Percentiles rank a stretch among this genome's conserved stretches.
Conservation (phyloP, 2,113 vertebrate species). For the Charadrius vociferus region DNA sequence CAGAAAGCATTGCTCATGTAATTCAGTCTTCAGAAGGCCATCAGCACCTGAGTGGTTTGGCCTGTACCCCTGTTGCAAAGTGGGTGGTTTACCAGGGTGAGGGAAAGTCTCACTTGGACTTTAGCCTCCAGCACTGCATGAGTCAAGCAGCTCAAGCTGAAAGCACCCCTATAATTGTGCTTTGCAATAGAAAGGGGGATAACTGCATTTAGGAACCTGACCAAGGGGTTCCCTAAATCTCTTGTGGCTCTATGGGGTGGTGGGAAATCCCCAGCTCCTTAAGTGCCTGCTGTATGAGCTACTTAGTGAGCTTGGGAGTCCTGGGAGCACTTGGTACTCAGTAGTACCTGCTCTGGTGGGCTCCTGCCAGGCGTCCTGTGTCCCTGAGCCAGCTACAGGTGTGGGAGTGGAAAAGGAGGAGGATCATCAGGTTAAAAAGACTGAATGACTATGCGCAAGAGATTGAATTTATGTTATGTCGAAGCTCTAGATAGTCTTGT, state of each 20-base stretch:
- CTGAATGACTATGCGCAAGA: not conserved
- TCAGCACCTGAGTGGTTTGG: not conserved
- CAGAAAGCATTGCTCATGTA: not conserved
- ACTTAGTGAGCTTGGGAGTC: not conserved
- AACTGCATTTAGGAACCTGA: not conserved
- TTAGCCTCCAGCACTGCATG: not conserved
- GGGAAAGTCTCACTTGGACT: not conserved
- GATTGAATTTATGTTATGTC: not conserved
- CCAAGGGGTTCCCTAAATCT: not conserved
- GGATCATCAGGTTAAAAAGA: not conserved
- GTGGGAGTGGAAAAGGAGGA: not conserved
- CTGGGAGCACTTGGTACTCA: not conserved
- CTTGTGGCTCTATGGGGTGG: not conserved
- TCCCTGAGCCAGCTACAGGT: not conserved
- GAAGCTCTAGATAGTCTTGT: not conserved
- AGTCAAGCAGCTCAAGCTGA: not conserved
- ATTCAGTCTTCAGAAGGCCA: not conserved
- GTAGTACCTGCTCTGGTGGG: rapidly evolving
- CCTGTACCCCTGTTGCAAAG: not conserved
- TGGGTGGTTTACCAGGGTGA: not conserved
- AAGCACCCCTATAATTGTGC: not conserved
- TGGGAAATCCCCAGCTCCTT: not conserved
- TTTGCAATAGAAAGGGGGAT: not conserved
- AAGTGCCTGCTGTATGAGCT: not conserved
- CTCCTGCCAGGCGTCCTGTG: not conserved